Percentiles rank a stretch among this genome's conserved stretches.
These are phyloP conservation scores for Rattus norvegicus DNA, from an alignment of 2,113 vertebrate species.

Conservation along the genomic window GRCr8 NC_086029.1:46005001-46005500, in stretches of 20 bases:
- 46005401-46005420: no score
- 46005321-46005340: background rate
- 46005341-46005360: background rate
- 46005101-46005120: background rate
- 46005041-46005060: background rate
- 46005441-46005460: background rate
- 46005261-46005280: background rate
- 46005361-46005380: background rate
- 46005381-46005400: no score
- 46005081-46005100: no score
- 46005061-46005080: background rate
- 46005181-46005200: background rate
- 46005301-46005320: background rate
- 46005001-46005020: background rate
- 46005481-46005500: background rate
- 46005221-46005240: background rate
- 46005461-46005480: accelerated
- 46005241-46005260: background rate
- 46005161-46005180: background rate
- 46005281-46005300: background rate
- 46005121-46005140: background rate
- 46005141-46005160: background rate
- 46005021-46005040: background rate
- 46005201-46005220: background rate
- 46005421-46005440: background rate